Evolutionary conservation across 2,888 invertebrate genomes (phyloP).

Genomic region (Thecophora atra): DNA sequence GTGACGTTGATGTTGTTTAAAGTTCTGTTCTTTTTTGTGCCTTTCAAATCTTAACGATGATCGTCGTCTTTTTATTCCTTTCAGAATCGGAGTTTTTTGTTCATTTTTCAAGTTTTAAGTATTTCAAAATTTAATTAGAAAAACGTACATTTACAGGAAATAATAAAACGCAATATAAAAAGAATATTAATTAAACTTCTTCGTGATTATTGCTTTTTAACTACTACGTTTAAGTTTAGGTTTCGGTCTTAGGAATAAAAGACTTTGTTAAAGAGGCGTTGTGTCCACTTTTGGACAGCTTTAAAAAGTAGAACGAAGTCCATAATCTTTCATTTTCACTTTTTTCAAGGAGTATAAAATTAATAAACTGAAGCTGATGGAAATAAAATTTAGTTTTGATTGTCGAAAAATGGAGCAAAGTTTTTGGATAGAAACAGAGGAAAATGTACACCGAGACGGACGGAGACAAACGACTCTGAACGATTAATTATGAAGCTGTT

Average conservation of each 20-base stretch:
- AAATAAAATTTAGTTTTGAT: too few species aligned
- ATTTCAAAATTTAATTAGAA: background rate
- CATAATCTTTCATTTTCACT: too few species aligned
- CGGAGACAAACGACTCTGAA: background rate
- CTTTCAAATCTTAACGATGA: conserved; percentile 21
- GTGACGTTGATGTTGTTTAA: background rate
- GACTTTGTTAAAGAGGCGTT: too few species aligned
- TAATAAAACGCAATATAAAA: too few species aligned
- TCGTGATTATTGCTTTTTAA: too few species aligned
- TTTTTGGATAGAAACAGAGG: background rate
- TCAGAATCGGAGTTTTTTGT: conserved; percentile 6
- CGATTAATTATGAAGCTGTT: conserved; percentile 31
- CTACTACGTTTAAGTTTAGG: background rate
- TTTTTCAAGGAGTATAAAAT: too few species aligned
- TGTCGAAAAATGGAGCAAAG: background rate
- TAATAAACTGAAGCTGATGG: too few species aligned
- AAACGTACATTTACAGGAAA: too few species aligned
- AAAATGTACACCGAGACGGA: background rate
- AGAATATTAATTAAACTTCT: too few species aligned
- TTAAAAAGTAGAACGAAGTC: too few species aligned
- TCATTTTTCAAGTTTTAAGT: background rate
- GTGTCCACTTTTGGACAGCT: too few species aligned
- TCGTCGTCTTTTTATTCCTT: conserved; percentile 34
- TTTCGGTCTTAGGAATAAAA: background rate
- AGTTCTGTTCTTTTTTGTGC: background rate